These are phyloP conservation scores for Hylia prasina DNA, from an alignment of 2,113 vertebrate species.

Conservation along the genomic window DNA sequence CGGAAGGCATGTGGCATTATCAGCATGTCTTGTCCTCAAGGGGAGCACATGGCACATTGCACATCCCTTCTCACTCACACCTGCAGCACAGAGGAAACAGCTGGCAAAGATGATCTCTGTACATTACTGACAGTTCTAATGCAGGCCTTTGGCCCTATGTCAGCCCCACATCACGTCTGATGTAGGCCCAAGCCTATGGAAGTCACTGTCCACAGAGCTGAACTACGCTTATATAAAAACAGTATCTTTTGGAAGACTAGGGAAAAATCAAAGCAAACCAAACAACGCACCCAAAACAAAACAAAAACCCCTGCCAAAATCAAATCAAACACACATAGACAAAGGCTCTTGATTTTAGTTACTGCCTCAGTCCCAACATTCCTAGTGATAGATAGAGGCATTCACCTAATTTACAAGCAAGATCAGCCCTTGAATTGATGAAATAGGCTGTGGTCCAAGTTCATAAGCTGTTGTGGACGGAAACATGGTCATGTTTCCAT, in stretches of 20 bases:
- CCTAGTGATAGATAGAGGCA: neutral
- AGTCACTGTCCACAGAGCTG: neutral
- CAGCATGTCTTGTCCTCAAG: neutral
- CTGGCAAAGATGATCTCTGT: neutral
- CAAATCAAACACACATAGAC: rapidly evolving
- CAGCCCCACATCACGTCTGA: neutral
- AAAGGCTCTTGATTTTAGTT: neutral
- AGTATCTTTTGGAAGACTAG: neutral
- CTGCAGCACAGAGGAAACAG: neutral
- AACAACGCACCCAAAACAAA: neutral
- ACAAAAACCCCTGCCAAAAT: neutral
- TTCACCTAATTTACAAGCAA: neutral
- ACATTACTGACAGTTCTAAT: neutral
- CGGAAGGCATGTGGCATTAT: neutral
- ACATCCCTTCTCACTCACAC: neutral
- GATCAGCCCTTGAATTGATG: neutral
- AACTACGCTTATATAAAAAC: neutral
- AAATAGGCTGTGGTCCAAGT: neutral
- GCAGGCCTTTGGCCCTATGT: neutral
- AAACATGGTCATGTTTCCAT: neutral
- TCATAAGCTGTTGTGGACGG: neutral
- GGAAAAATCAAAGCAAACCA: neutral
- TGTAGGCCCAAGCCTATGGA: neutral
- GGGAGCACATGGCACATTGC: neutral
- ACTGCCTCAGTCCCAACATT: neutral